Evolutionary conservation across 2,113 vertebrate genomes (phyloP).

Genomic region (Hepsetus odoe): DNA sequence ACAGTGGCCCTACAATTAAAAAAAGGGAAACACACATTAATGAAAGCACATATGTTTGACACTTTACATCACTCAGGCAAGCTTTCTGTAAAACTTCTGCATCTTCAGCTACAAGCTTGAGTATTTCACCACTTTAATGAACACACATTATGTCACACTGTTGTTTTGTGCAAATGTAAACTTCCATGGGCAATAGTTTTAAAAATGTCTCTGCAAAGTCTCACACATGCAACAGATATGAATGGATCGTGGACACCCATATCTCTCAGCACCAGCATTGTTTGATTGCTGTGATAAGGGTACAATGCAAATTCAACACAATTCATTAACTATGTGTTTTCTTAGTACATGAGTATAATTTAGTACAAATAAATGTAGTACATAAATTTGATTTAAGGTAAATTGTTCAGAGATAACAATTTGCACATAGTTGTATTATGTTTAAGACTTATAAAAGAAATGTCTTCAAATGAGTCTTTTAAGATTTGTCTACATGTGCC

Average conservation of each 20-base stretch:
- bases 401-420: not conserved
- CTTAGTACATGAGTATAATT: not conserved
- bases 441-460: not conserved
- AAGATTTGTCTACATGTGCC: not conserved
- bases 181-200: not conserved
- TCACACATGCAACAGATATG: not conserved
- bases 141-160: not conserved
- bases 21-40: not conserved
- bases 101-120: not conserved
- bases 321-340: not conserved
- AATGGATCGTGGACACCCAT: not conserved
- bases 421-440: not conserved
- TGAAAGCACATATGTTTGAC: not conserved
- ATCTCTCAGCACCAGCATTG: not conserved
- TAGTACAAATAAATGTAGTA: not conserved
- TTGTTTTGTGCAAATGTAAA: not conserved
- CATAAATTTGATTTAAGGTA: not conserved
- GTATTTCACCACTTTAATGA: not conserved
- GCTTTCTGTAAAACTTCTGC: not conserved
- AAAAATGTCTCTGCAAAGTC: not conserved
- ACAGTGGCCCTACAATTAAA: constrained; percentile 9
- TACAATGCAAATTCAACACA: not conserved
- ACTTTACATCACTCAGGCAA: not conserved
- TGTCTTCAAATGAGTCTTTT: not conserved
- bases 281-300: not conserved